These are phyloP conservation scores for Magallana nippona DNA, from an alignment of 2,888 invertebrate genomes.

Conservation along the genomic window DNA sequence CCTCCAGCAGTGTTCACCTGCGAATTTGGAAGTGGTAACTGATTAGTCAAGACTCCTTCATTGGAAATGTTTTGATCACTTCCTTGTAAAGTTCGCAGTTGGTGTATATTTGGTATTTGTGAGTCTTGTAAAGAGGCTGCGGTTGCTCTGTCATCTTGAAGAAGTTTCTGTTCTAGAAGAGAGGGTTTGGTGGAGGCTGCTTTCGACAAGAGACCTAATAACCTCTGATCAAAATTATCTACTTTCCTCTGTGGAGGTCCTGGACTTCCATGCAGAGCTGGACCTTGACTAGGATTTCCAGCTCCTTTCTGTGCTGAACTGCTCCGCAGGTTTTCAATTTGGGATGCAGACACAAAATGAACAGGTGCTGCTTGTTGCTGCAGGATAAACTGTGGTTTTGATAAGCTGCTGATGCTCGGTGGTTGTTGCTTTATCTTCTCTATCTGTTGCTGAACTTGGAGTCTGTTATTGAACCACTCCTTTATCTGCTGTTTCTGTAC, in stretches of 20 bases:
- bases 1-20: not conserved
- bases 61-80: not conserved
- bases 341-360: slow-evolving; percentile 16
- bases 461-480: slow-evolving; percentile 23
- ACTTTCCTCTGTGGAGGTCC: not conserved
- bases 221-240: not conserved
- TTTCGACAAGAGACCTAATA: not conserved
- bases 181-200: not conserved
- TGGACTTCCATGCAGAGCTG: not conserved
- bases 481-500: slow-evolving; percentile 20
- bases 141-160: slow-evolving; percentile 5
- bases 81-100: not conserved
- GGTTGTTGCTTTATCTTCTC: slow-evolving; percentile 11
- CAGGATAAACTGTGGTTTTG: slow-evolving; percentile 12
- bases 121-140: not conserved
- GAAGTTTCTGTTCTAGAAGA: slow-evolving; percentile 11
- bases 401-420: not conserved
- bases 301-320: not conserved
- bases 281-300: not conserved
- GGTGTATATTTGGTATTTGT: not conserved
- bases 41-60: not conserved
- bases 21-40: not conserved
- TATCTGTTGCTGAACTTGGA: slow-evolving; percentile 16
- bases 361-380: slow-evolving; percentile 16
- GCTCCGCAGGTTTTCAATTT: slow-evolving; percentile 4